A percentile compares a stretch with the other conserved stretches of the same genome.
Conservation (phyloP, 2,888 invertebrate genomes). For the Smittia sp. region DNA sequence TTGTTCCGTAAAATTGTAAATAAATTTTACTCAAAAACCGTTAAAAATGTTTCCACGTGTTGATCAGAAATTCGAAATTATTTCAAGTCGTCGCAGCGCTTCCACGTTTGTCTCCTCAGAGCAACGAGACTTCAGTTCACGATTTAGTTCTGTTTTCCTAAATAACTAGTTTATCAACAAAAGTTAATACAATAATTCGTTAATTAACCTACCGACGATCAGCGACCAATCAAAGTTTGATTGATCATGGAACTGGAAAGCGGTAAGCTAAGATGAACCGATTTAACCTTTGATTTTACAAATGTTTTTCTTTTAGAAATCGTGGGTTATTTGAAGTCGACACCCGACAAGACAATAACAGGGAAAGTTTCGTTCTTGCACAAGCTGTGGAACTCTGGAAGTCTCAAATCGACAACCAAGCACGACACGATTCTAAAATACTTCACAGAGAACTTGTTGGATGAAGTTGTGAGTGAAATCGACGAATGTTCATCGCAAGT, state of each 20-base stretch:
- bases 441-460: background rate
- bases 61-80: too few relatives aligned
- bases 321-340: background rate
- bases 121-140: too few relatives aligned
- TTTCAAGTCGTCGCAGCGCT: too few relatives aligned
- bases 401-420: background rate
- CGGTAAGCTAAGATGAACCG: conserved; percentile 11
- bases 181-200: too few relatives aligned
- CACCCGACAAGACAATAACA: background rate
- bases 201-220: too few relatives aligned
- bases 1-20: too few relatives aligned
- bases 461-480: background rate
- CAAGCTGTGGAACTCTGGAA: conserved; percentile 16
- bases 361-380: background rate
- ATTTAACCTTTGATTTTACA: conserved; percentile 10
- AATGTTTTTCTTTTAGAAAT: conserved; percentile 28
- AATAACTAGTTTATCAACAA: too few relatives aligned
- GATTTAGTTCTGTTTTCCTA: too few relatives aligned
- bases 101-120: too few relatives aligned
- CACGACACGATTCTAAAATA: conserved; percentile 1
- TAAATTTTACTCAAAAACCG: too few relatives aligned
- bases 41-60: too few relatives aligned
- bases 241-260: background rate
- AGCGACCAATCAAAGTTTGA: too few relatives aligned
- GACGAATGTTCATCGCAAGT: background rate